Evolutionary conservation across 1,140 invertebrate species (phyloP).

Genomic region (Caenorhabditis inopinata): DNA sequence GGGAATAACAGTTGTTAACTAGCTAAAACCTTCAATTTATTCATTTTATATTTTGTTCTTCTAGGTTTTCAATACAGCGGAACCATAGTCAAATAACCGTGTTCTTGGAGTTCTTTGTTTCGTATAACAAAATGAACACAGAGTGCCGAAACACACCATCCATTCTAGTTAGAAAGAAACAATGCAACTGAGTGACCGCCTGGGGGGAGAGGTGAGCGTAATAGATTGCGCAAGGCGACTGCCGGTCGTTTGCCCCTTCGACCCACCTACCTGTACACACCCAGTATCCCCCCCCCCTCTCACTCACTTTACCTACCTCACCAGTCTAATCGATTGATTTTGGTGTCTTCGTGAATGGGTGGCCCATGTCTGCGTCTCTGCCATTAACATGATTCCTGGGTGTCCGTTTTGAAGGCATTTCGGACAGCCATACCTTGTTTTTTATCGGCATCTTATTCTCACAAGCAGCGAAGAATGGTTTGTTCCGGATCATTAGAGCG

Average conservation of each 20-base stretch:
- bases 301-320: background rate
- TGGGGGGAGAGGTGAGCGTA: slow-evolving; percentile 16
- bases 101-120: background rate
- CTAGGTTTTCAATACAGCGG: no score
- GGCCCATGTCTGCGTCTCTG: background rate
- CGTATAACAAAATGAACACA: background rate
- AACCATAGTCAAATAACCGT: background rate
- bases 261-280: slow-evolving; percentile 30
- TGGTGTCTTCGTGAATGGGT: slow-evolving; percentile 13
- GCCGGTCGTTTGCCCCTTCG: background rate
- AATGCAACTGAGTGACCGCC: background rate
- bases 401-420: background rate
- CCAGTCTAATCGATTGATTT: slow-evolving; percentile 21
- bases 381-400: background rate
- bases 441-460: slow-evolving; percentile 19
- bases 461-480: background rate
- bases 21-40: no score
- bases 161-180: slow-evolving; percentile 11
- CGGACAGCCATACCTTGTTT: slow-evolving; percentile 9
- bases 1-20: no score
- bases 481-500: slow-evolving; percentile 17
- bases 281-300: background rate
- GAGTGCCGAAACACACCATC: background rate
- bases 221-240: slow-evolving; percentile 30
- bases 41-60: no score